Percentiles rank a stretch among this genome's conserved stretches.
Conservation (phyloP, 2,797 vertebrate genomes). For the Mormyrops attenuatus region DNA sequence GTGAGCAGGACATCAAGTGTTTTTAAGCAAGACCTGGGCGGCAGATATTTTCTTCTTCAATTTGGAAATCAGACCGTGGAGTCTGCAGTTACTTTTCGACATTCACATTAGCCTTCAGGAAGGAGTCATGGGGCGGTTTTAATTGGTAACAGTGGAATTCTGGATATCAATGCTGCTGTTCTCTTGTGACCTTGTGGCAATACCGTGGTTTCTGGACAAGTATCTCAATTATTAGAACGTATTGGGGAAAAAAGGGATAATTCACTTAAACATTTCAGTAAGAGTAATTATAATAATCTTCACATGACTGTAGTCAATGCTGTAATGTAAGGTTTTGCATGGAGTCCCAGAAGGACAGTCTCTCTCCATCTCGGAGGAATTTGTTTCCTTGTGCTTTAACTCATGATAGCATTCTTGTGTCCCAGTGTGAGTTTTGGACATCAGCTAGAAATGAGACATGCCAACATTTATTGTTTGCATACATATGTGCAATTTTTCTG, state of each 20-base stretch:
- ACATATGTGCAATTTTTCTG: neutral
- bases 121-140: neutral
- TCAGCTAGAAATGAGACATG: neutral
- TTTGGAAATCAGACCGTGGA: neutral
- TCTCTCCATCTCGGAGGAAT: constrained; percentile 26
- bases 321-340: neutral
- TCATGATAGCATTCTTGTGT: constrained; percentile 42
- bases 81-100: neutral
- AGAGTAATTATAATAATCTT: neutral
- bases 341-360: neutral
- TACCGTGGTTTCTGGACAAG: neutral
- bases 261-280: neutral
- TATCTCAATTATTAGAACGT: neutral
- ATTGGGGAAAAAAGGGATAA: neutral
- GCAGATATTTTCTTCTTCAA: neutral
- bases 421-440: constrained; percentile 38
- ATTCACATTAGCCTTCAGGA: constrained; percentile 1
- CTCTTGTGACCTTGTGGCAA: neutral
- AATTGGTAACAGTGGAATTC: constrained; percentile 1
- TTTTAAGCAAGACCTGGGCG: neutral
- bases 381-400: constrained; percentile 48
- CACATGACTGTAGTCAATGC: neutral
- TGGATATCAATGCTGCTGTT: neutral
- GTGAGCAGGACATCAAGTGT: neutral
- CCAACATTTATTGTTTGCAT: neutral